Base-by-base conservation (phyloP, 1,140 invertebrate genomes). In the Heliconius hewitsoni region DNA sequence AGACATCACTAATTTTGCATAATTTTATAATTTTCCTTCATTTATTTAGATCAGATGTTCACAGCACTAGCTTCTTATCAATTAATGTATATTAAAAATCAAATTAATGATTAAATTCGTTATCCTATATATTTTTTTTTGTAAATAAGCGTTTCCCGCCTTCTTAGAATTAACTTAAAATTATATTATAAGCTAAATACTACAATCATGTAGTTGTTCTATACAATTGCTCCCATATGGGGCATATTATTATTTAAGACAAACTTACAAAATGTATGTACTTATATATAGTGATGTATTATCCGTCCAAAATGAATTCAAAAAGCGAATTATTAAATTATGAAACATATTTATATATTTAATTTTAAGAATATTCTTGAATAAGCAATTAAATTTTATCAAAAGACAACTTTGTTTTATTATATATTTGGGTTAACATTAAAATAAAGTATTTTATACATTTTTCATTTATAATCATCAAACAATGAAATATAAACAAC, bases 301-400 rank as follows among this genome's bases (percentile, higher is more conserved):
- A 76, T 83, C 86, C 91, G 91, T 94, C 91, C 92, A 89, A 90
- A 89, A 83, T 86, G 72, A 77, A 84, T 81, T 84, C 84, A 81
- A 82, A 30, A 82, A 83, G 80, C 83, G 86, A 89, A 90, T 90
- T 90, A 89, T 89, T 93, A 90, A 93, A 81, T 93, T 93, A 93
- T 89, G 81, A 83, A 81, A 86, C 85, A 78, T 90, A 92, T 93
- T 91, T 91, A 91, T 90, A 89, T 91, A 87, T 87, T 81, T 82
- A 81, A 84, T 83, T 81, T 73, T 87, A 87, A 85, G 82, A 75
- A 81, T 78, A 55, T 81, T 82, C 66, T 81, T 76, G 78, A 78
- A 79, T 86, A 84, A 75, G 66, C 80, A 75, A 87, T 84, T 84
- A 84, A 86, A 87, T 72, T 73, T 83, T 85, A 81, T 84, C 84